Evolutionary conservation across 2,888 invertebrate species (phyloP), one percentile per base, ranked within the genome.

Genomic region (Drosophila lutescens): DNA sequence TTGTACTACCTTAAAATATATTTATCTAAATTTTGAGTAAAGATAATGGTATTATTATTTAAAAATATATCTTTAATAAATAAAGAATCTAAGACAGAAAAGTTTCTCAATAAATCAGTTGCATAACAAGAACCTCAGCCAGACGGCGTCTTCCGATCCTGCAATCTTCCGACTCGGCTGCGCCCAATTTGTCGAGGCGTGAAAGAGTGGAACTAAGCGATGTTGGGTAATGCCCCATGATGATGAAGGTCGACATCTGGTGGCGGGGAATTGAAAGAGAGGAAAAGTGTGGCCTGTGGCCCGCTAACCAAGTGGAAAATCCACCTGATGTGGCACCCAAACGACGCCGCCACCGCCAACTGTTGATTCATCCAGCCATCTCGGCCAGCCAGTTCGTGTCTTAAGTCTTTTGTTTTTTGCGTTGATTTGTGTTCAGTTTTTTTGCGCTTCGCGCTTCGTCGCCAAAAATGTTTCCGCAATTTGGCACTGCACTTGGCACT

Each of bases 161-260:
- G 10, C 15, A 15, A 50, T 43, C 43, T 60, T 60, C 49, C 36
- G 46, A 15, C 30, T 40, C 3, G 30, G 57, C 65, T 69, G 85
- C 74, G 60, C 81, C 81, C 76, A 76, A 86, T 78, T 74, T 80
- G 73, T 68, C 82, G 82, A 80, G 86, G 78, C 87, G 85, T 84
- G 73, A 86, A 83, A 68, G 49, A 53, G 67, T 81, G 84, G 58
- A 41, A 36, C 65, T 13, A n/a, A 9, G 51, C 20, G 58, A 43
- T 13, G 63, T 54, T 73, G 56, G 50, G 63, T 65, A 51, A 73
- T 72, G 57, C 59, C 55, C 78, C 77, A 67, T 67, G 83, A 75
- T 81, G 86, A 83, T 81, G 86, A 83, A 83, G 83, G 83, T 74
- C 83, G 53, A 43, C 76, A 78, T 79, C 61, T 78, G 56, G 43